phyloP scores from a whole-genome alignment of 1,140 invertebrate genomes.

The Lepidotrigona ventralis region DNA sequence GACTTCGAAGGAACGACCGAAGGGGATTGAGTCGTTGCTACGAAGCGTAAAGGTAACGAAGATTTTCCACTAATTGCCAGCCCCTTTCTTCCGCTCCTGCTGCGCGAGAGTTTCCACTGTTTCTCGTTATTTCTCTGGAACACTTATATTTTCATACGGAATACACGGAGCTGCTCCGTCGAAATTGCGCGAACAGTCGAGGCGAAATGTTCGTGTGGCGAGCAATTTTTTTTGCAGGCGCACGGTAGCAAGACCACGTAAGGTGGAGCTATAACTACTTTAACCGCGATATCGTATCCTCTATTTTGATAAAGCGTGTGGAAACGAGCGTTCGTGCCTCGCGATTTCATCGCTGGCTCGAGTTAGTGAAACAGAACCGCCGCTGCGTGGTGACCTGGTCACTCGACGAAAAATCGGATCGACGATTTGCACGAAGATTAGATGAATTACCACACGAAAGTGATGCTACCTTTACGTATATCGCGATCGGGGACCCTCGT shows the following conservation, averaged over 20 bases:
- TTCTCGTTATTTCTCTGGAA: background rate
- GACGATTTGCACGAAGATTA: background rate
- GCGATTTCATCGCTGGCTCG: conserved; percentile 23
- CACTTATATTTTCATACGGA: background rate
- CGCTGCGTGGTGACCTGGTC: background rate
- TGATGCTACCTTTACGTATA: background rate
- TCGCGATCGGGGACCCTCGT: background rate
- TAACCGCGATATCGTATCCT: conserved; percentile 39
- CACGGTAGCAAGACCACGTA: background rate
- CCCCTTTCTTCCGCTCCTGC: background rate
- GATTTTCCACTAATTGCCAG: conserved; percentile 25
- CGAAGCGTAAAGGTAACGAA: background rate
- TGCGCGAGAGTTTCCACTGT: background rate
- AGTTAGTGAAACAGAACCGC: conserved; percentile 2
- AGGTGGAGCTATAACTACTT: conserved; percentile 26
- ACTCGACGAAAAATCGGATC: background rate
- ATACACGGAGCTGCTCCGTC: background rate
- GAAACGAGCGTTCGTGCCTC: conserved; percentile 23
- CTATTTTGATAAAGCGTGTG: conserved; percentile 42
- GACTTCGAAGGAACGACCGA: background rate
- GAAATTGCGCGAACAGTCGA: background rate
- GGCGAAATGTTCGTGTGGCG: conserved; percentile 18
- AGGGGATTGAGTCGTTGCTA: background rate
- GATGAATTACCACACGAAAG: background rate
- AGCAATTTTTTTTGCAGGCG: conserved; percentile 13